These are phyloP conservation scores for Actenoides lindsayi DNA, from an alignment of 2,113 vertebrate species.

Conservation along the genomic window DNA sequence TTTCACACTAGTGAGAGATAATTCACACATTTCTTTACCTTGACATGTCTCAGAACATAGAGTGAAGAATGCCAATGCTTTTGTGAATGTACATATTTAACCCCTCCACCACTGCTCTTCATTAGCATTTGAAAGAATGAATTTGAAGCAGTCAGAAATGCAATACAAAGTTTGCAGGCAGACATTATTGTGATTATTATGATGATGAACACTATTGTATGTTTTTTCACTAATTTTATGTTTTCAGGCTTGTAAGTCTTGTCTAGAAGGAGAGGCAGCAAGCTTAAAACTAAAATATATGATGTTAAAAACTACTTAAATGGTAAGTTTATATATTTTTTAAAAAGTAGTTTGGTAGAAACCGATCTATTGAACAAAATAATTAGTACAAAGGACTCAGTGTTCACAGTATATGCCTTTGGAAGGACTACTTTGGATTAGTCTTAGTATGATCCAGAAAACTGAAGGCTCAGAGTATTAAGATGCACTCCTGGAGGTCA, in stretches of 20 bases:
- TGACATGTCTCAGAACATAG: conserved; percentile 1
- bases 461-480: background rate
- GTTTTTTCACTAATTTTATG: background rate
- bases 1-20: conserved; percentile 41
- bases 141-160: background rate
- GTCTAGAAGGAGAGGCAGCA: background rate
- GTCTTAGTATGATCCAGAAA: background rate
- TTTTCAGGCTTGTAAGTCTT: background rate
- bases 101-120: background rate
- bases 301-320: background rate
- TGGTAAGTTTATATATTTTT: background rate
- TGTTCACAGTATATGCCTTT: background rate
- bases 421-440: background rate
- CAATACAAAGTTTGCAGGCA: background rate
- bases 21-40: conserved; percentile 57
- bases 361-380: background rate
- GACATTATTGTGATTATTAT: background rate
- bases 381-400: background rate
- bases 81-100: conserved; percentile 13
- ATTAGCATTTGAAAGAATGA: background rate
- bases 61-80: background rate
- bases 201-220: background rate
- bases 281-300: background rate
- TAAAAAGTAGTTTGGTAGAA: background rate
- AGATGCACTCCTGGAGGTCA: background rate